A percentile compares a stretch with the other conserved stretches of the same genome.
phyloP scores from a whole-genome alignment of 2,888 invertebrate species.

The Erebia ligea region DNA sequence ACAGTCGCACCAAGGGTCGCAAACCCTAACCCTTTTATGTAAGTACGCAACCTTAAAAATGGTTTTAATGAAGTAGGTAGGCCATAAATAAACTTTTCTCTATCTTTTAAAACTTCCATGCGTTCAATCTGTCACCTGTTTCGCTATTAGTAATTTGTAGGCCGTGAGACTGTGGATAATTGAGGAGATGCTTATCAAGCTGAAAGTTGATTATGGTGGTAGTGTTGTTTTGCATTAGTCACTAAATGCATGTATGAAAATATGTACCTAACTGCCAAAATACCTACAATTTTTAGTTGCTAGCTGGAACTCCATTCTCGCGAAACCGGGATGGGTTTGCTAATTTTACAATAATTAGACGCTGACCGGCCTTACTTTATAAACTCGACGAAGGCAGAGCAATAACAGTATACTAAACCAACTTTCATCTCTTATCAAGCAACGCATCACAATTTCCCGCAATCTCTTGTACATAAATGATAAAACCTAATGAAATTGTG shows the following conservation, averaged over 20 bases:
- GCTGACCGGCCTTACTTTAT: no score
- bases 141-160: neutral
- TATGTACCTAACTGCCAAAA: no score
- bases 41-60: neutral
- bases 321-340: no score
- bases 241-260: no score
- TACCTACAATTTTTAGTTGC: no score
- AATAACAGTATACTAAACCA: neutral
- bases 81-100: neutral
- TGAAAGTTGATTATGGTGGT: neutral
- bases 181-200: neutral
- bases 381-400: neutral
- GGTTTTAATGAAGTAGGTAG: neutral
- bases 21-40: no score
- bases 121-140: neutral
- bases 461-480: neutral
- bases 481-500: conserved; percentile 20
- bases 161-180: neutral
- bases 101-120: neutral
- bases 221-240: neutral
- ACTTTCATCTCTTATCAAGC: neutral
- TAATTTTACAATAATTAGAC: no score
- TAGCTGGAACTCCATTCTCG: no score
- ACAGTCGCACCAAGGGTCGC: no score
- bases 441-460: neutral